Evolutionary conservation across 2,888 invertebrate genomes (phyloP).

Genomic region (Dolichomitus sp.): DNA sequence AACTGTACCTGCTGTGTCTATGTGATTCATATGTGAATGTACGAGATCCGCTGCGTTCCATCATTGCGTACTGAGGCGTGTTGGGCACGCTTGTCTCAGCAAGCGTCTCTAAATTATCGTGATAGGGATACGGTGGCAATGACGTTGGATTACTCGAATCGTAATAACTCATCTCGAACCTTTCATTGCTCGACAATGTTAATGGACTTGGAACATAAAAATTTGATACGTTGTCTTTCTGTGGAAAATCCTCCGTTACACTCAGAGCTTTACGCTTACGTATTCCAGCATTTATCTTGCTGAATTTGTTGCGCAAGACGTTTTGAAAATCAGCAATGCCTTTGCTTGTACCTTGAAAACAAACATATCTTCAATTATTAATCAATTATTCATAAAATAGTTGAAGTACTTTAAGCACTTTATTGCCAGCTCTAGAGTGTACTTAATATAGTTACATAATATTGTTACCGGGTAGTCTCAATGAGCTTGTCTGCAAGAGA

Average conservation of each 20-base stretch:
- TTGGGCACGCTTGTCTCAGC: constrained; percentile 84
- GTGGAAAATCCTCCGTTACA: constrained; percentile 89
- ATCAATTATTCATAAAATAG: too few relatives aligned
- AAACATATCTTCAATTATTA: constrained; percentile 1
- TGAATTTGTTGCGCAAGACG: constrained; percentile 89
- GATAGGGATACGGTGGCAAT: constrained; percentile 86
- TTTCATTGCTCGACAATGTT: constrained; percentile 79
- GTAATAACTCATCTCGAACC: constrained; percentile 71
- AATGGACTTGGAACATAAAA: constrained; percentile 91
- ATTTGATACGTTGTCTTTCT: constrained; percentile 81
- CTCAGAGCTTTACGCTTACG: constrained; percentile 90
- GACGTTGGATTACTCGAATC: constrained; percentile 84
- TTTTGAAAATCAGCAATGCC: constrained; percentile 90
- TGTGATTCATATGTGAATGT: constrained; percentile 72
- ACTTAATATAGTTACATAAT: neutral
- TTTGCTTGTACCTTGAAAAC: constrained; percentile 81
- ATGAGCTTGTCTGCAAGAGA: constrained; percentile 84
- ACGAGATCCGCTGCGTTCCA: constrained; percentile 50
- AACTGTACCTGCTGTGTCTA: constrained; percentile 47
- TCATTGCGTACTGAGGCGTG: constrained; percentile 74
- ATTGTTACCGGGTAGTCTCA: constrained; percentile 85
- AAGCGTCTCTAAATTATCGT: constrained; percentile 84
- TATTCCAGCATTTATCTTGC: constrained; percentile 91
- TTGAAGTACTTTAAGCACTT: too few relatives aligned
- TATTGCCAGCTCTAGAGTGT: too few relatives aligned